A percentile compares a stretch with the other conserved stretches of the same genome.
phyloP scores from a whole-genome alignment of 2,888 invertebrate genomes.

The Acanthosoma haemorrhoidale region DNA sequence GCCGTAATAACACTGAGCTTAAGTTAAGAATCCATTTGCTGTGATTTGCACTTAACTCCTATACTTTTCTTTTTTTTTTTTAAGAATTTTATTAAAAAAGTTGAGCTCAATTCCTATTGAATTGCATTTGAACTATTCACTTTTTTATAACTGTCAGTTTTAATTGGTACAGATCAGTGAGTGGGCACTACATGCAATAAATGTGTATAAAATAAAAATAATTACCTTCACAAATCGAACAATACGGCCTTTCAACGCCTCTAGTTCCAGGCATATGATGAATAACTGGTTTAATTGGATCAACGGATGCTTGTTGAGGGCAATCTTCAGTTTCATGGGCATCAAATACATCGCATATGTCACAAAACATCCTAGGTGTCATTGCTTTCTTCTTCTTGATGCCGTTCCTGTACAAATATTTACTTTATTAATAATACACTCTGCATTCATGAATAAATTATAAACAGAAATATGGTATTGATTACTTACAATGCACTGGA shows the following conservation, averaged over 20 bases:
- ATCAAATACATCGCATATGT: slow-evolving; percentile 96
- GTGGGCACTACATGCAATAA: too few relatives aligned
- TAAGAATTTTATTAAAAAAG: too few relatives aligned
- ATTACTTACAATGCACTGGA: slow-evolving; percentile 42
- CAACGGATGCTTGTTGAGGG: slow-evolving; percentile 67
- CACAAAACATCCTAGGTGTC: slow-evolving; percentile 86
- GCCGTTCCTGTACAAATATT: slow-evolving; percentile 36
- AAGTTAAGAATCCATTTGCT: too few relatives aligned
- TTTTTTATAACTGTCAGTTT: too few relatives aligned
- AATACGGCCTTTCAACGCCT: slow-evolving; percentile 63
- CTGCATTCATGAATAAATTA: background rate
- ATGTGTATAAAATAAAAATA: background rate
- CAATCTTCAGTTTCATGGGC: slow-evolving; percentile 97
- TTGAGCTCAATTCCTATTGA: too few relatives aligned
- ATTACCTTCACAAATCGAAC: slow-evolving; percentile 85
- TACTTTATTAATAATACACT: background rate
- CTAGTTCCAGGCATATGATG: slow-evolving; percentile 41
- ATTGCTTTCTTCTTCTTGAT: slow-evolving; percentile 44
- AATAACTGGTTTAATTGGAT: slow-evolving; percentile 50
- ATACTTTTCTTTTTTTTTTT: too few relatives aligned
- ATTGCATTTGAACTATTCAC: too few relatives aligned
- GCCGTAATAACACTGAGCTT: too few relatives aligned
- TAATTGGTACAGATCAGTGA: too few relatives aligned
- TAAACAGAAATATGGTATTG: background rate
- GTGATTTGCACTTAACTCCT: too few relatives aligned